A percentile compares a stretch with the other conserved stretches of the same genome.
Evolutionary conservation across 2,797 vertebrate species (phyloP).

Genomic region (Cirrhinus molitorella): DNA sequence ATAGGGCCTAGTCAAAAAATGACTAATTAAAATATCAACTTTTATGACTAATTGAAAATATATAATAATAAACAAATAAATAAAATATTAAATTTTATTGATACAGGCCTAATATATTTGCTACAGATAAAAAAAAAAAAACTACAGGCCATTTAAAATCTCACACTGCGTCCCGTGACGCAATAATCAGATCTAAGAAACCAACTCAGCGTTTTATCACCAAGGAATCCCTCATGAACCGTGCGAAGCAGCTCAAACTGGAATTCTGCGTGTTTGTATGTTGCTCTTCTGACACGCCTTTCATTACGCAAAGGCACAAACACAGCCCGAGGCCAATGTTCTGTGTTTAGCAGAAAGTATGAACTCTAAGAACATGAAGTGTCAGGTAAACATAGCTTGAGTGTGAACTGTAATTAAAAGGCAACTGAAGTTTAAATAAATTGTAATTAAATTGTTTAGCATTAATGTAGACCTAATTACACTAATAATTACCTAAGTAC

Average conservation of each 20-base stretch:
- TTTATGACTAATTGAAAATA: no score
- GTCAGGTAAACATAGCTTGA: not conserved
- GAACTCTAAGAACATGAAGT: no score
- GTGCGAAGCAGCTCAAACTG: slow-evolving; percentile 37
- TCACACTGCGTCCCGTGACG: not conserved
- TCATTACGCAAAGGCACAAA: slow-evolving; percentile 60
- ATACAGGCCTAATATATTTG: not conserved
- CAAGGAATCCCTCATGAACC: slow-evolving; percentile 54
- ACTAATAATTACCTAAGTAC: no score
- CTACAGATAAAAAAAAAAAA: not conserved
- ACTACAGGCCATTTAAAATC: not conserved
- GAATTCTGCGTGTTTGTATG: not conserved
- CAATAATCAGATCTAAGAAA: not conserved
- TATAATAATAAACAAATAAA: no score
- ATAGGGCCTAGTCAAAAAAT: no score
- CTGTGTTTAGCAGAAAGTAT: not conserved
- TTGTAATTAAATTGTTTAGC: not conserved
- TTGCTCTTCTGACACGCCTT: slow-evolving; percentile 60
- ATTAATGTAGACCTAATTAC: not conserved
- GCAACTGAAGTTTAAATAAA: not conserved
- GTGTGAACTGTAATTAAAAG: not conserved
- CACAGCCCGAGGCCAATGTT: slow-evolving; percentile 47
- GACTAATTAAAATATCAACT: no score
- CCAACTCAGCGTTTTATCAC: slow-evolving; percentile 30
- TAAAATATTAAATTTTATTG: not conserved